Conservation (phyloP, 2,797 vertebrate species). For the Microtus californicus region DNA sequence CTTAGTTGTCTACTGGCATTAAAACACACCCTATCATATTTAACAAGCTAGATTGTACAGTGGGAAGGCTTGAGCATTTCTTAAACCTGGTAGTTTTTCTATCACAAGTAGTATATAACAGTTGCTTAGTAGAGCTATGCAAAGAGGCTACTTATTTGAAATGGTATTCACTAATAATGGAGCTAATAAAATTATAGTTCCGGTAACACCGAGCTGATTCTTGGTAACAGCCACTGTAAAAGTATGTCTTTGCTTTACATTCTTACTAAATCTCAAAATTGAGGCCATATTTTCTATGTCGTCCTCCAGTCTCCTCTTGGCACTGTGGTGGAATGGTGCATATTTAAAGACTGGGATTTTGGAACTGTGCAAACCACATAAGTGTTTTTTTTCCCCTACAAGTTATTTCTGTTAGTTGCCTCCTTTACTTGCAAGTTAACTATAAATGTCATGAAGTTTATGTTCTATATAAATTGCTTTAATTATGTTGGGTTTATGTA, state of each 20-base stretch:
- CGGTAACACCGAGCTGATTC: slow-evolving; percentile 38
- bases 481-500: slow-evolving; percentile 77
- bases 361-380: slow-evolving; percentile 76
- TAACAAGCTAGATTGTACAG: background rate
- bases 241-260: slow-evolving; percentile 61
- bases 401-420: slow-evolving; percentile 79
- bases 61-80: background rate
- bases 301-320: slow-evolving; percentile 62
- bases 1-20: background rate
- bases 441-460: slow-evolving; percentile 75
- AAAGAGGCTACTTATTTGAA: slow-evolving; percentile 53
- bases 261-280: slow-evolving; percentile 66
- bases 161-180: background rate
- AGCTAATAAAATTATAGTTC: slow-evolving; percentile 58
- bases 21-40: slow-evolving; percentile 11
- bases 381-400: slow-evolving; percentile 70
- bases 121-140: background rate
- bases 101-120: background rate
- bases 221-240: slow-evolving; percentile 23
- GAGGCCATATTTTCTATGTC: slow-evolving; percentile 70
- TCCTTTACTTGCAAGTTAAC: slow-evolving; percentile 78
- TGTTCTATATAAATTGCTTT: slow-evolving; percentile 79
- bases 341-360: slow-evolving; percentile 81
- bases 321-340: slow-evolving; percentile 60
- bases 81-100: background rate